A percentile compares a stretch with the other conserved stretches of the same genome.
Evolutionary conservation across 2,888 invertebrate genomes (phyloP).

Genomic region (Mechanitis mazaeus): DNA sequence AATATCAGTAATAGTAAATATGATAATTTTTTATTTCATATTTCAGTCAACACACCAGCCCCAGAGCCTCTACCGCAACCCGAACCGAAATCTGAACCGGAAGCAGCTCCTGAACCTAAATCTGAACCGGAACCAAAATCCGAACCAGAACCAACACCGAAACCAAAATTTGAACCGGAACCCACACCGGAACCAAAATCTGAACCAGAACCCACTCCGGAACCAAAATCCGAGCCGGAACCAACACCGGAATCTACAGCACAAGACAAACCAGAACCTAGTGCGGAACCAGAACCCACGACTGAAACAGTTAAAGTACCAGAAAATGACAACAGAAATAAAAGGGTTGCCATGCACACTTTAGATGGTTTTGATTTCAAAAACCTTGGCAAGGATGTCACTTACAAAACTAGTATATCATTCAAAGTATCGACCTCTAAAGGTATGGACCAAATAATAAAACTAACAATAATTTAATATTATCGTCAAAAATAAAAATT

Average conservation of each 20-base stretch:
- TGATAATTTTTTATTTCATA: constrained; percentile 8
- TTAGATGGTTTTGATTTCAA: constrained; percentile 65
- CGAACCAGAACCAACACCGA: constrained; percentile 40
- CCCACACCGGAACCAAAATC: constrained; percentile 43
- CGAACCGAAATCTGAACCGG: constrained; percentile 36
- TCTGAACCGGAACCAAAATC: constrained; percentile 43
- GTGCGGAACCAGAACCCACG: constrained; percentile 33
- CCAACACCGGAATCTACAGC: constrained; percentile 49
- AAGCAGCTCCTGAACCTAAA: constrained; percentile 38
- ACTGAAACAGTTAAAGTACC: constrained; percentile 59
- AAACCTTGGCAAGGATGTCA: constrained; percentile 78
- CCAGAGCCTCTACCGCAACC: constrained; percentile 45
- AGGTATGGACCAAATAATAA: constrained; percentile 41
- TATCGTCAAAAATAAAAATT: not conserved
- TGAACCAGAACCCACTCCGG: constrained; percentile 37
- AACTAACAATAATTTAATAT: constrained; percentile 32
- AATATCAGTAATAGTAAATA: constrained; percentile 5
- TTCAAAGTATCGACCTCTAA: constrained; percentile 82
- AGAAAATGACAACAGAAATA: constrained; percentile 65
- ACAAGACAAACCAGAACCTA: constrained; percentile 46
- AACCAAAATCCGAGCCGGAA: constrained; percentile 57
- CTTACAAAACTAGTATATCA: constrained; percentile 87
- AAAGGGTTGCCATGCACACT: constrained; percentile 74
- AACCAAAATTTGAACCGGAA: constrained; percentile 44
- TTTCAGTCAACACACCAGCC: constrained; percentile 46